Conservation (phyloP, 1,140 invertebrate species). For the Physella acuta region DNA sequence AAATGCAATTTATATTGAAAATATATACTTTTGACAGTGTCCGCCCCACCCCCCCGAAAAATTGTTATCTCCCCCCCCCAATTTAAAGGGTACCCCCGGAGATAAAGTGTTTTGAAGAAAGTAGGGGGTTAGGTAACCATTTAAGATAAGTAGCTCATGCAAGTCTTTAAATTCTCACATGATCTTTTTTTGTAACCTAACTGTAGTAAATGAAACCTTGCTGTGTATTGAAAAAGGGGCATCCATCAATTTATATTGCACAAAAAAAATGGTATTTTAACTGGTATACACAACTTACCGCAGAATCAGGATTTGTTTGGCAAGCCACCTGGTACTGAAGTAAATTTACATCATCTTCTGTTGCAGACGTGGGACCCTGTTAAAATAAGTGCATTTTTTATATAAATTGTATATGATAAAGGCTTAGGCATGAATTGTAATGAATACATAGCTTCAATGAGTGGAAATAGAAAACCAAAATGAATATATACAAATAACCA, state of each 20-base stretch:
- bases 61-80: no score
- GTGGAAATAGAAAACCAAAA: no score
- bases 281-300: not conserved
- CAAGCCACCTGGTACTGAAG: slow-evolving; percentile 14
- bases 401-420: no score
- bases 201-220: not conserved
- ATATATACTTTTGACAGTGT: no score
- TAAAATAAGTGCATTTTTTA: no score
- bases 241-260: not conserved
- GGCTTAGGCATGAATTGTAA: no score
- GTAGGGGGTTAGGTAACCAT: no score
- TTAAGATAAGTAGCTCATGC: not conserved
- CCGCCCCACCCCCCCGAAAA: no score
- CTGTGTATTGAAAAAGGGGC: not conserved
- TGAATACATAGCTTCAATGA: no score
- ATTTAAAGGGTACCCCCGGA: no score
- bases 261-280: not conserved
- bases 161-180: not conserved
- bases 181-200: not conserved
- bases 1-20: no score
- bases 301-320: not conserved
- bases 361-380: slow-evolving; percentile 3
- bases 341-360: slow-evolving; percentile 16
- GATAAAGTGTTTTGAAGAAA: not conserved
- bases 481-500: no score